These are phyloP conservation scores for Dysmachus trigonus DNA, from an alignment of 2,888 invertebrate species.

Conservation along the genomic window DNA sequence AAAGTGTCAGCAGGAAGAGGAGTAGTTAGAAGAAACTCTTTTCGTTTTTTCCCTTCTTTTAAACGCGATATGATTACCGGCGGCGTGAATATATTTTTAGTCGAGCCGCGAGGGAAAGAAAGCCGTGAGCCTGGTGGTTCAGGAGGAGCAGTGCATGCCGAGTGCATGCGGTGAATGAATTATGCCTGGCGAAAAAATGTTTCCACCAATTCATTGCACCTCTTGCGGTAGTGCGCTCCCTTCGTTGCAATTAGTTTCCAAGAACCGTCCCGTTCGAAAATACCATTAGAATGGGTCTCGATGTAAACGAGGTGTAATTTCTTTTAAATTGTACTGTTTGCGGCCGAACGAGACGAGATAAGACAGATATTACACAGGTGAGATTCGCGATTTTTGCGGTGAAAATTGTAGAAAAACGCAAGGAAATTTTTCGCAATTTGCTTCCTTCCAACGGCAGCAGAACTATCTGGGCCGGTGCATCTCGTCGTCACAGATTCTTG, in stretches of 20 bases:
- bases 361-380: background rate
- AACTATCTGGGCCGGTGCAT: constrained; percentile 47
- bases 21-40: background rate
- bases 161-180: constrained; percentile 25
- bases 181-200: background rate
- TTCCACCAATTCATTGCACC: constrained; percentile 22
- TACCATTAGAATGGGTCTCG: constrained; percentile 6
- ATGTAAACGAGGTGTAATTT: constrained; percentile 9
- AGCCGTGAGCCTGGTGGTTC: background rate
- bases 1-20: constrained; percentile 23
- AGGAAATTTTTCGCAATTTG: background rate
- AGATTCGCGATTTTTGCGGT: constrained; percentile 16
- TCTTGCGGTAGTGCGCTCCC: background rate
- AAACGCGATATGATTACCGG: background rate
- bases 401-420: background rate
- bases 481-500: constrained; percentile 50
- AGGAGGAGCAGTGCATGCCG: background rate
- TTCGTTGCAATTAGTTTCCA: constrained; percentile 15
- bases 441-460: background rate
- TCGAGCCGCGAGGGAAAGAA: background rate
- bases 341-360: background rate
- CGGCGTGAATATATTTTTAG: background rate
- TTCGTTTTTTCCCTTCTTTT: background rate
- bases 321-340: background rate
- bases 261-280: constrained; percentile 1